Percentiles rank a stretch among this genome's conserved stretches.
Evolutionary conservation across 2,113 vertebrate genomes (phyloP).

Genomic region (Amia ocellicauda): DNA sequence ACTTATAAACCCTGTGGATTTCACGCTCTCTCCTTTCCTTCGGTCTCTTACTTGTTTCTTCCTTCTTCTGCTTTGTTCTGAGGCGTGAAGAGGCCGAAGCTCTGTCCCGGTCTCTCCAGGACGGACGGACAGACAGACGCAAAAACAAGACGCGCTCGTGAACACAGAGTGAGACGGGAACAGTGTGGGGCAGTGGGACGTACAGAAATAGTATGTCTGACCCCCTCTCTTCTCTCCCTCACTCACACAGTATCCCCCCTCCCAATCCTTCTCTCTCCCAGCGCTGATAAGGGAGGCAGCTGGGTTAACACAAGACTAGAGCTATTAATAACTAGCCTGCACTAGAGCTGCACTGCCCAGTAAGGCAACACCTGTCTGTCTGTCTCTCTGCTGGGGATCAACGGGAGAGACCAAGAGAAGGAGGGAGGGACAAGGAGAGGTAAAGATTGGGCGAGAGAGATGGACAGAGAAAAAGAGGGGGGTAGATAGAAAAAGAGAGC

Average conservation of each 20-base stretch:
- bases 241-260: slow-evolving; percentile 32
- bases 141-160: slow-evolving; percentile 35
- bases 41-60: too few relatives aligned
- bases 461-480: background rate
- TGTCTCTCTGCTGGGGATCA: slow-evolving; percentile 30
- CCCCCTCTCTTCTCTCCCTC: slow-evolving; percentile 25
- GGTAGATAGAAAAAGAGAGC: too few relatives aligned
- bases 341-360: slow-evolving; percentile 32
- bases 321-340: slow-evolving; percentile 77
- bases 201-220: slow-evolving; percentile 53
- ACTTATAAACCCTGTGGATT: too few relatives aligned
- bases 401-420: slow-evolving; percentile 20
- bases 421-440: slow-evolving; percentile 23
- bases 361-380: slow-evolving; percentile 47
- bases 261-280: slow-evolving; percentile 37
- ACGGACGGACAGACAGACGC: slow-evolving; percentile 13
- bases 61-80: background rate
- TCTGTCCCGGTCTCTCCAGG: background rate
- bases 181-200: slow-evolving; percentile 26
- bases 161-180: slow-evolving; percentile 29
- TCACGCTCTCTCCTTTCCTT: too few relatives aligned
- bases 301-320: slow-evolving; percentile 66
- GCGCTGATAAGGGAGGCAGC: slow-evolving; percentile 63
- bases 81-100: too few relatives aligned
- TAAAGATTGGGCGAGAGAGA: background rate